These are phyloP conservation scores for Pseudomyrmex flavicornis DNA, from an alignment of 1,140 invertebrate genomes.

Conservation along the genomic window DNA sequence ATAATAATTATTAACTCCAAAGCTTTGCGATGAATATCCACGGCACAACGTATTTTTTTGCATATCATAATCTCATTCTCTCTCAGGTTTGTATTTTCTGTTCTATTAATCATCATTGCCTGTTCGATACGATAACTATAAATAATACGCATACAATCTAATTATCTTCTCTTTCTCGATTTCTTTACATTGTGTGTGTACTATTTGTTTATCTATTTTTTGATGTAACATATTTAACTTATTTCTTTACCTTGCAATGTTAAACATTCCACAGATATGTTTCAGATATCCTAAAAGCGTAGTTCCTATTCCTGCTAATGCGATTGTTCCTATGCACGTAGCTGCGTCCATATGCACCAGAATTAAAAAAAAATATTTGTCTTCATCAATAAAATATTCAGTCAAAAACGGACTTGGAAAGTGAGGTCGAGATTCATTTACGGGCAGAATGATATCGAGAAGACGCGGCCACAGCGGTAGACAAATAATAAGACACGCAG, in stretches of 20 bases:
- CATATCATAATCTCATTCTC: background rate
- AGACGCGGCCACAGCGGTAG: background rate
- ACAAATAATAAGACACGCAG: background rate
- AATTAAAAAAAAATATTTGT: conserved; percentile 26
- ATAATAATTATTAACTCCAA: background rate
- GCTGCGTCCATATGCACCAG: background rate
- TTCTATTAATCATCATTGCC: background rate
- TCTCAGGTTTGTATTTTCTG: background rate
- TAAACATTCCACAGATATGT: conserved; percentile 2
- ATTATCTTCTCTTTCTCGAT: too few species aligned
- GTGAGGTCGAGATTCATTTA: background rate
- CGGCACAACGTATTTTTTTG: background rate
- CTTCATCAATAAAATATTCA: background rate
- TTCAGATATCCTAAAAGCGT: background rate
- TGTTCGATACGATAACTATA: background rate
- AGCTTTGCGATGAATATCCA: conserved; percentile 1
- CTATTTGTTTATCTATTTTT: too few species aligned
- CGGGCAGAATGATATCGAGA: background rate
- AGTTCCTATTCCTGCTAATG: background rate
- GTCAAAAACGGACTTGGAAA: background rate
- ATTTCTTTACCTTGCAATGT: conserved; percentile 14
- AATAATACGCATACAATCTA: background rate
- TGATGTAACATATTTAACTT: background rate
- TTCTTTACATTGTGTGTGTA: too few species aligned
- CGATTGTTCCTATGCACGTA: background rate